Conservation (phyloP, 2,797 vertebrate species). For the Lepus townsendii region DNA sequence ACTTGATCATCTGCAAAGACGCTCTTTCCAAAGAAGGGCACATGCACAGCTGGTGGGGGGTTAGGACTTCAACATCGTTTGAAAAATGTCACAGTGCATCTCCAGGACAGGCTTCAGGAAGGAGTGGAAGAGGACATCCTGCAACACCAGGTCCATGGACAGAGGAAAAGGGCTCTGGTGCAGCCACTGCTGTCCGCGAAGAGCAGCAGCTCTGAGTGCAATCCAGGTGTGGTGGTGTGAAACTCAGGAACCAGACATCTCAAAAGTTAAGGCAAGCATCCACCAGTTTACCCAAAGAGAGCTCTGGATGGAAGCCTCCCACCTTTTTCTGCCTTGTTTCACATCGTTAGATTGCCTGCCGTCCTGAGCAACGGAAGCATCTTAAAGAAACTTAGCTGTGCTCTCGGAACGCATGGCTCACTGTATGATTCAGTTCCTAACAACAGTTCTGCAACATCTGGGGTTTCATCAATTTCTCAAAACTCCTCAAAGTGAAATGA, state of each 20-base stretch:
- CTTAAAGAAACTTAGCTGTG: slow-evolving; percentile 1
- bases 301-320: not conserved
- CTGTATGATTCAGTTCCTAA: slow-evolving; percentile 30
- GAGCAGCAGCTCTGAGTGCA: not conserved
- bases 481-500: slow-evolving; percentile 64
- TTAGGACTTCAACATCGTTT: not conserved
- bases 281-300: not conserved
- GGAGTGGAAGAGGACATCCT: not conserved
- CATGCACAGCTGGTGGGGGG: not conserved
- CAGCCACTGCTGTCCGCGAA: fast-evolving
- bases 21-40: not conserved
- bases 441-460: slow-evolving; percentile 51
- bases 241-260: not conserved
- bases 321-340: not conserved
- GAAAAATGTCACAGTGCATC: not conserved
- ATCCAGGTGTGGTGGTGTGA: fast-evolving
- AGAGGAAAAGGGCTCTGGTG: not conserved
- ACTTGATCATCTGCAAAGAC: not conserved
- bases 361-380: not conserved
- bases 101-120: not conserved
- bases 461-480: slow-evolving; percentile 63
- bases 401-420: not conserved
- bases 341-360: not conserved
- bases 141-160: not conserved
- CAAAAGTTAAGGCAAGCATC: not conserved